Evolutionary conservation across 2,113 vertebrate genomes (phyloP), one percentile per base, ranked within the genome.

Genomic region (Trogon melanurus): DNA sequence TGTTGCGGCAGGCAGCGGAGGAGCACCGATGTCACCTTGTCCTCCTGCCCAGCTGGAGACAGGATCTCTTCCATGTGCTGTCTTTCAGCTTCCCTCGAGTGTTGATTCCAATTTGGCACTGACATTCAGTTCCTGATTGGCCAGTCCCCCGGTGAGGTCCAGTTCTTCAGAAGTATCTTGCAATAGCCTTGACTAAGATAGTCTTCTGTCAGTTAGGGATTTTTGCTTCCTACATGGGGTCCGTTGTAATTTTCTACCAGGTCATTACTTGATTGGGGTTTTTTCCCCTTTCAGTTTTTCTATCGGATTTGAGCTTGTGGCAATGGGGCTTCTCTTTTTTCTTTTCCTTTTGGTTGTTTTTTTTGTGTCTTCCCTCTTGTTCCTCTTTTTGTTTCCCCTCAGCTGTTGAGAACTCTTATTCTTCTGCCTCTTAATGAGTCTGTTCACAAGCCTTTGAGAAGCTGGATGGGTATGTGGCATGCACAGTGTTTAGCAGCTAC

Each of bases 401-500:
- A 56, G 58, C 32, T 36, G 5, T 18, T 44, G 38, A 86, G 76
- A 44, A 25, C 53, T 71, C 27, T 13, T 70, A 61, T 76, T 66
- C 65, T 91, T 61, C 30, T 38, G 32, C 44, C 34, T 74, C 34
- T 36, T 83, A 73, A 50, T 0, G 7, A 30, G 60, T 51, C 64
- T 44, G 60, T 19, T 66, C 71, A n/a, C 41, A 17, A 72, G n/a
- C 65, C 53, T 56, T 71, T 53, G n/a, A 27, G 65, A 56, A 51
- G 56, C 65, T 0, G 4, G 41, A 22, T 29, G 27, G 85, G 11
- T 53, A 25, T 2, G 30, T 32, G 1, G 3, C 5, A 5, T 1
- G 14, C 16, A 10, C 11, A 15, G 58, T 3, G 47, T 45, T 41
- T 18, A 13, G 60, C 47, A 32, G n/a, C 5, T 34, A 9, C 22